Evolutionary conservation across 2,113 vertebrate species (phyloP).

Genomic region (Gadus macrocephalus): DNA sequence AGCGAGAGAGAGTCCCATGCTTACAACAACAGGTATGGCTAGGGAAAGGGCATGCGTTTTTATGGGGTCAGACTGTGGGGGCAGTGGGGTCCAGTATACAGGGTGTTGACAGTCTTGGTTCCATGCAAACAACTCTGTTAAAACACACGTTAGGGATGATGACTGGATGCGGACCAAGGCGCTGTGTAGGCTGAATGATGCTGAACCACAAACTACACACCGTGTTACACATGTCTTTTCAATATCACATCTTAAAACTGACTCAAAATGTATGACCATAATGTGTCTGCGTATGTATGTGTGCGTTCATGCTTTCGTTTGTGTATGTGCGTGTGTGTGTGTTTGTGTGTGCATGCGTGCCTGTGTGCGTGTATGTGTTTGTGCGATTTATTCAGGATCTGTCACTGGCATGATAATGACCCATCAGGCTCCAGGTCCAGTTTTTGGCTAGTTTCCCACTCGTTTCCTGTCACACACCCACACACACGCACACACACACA

Average conservation of each 20-base stretch:
- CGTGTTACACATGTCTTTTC: no score
- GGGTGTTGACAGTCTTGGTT: no score
- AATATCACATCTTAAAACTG: no score
- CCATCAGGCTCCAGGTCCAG: slow-evolving; percentile 8
- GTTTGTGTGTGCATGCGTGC: not conserved
- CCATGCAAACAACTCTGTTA: no score
- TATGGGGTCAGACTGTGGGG: no score
- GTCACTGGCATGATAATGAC: slow-evolving; percentile 16
- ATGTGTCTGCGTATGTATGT: not conserved
- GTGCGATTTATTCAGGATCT: slow-evolving; percentile 12
- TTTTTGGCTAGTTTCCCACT: not conserved
- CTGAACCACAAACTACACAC: not conserved
- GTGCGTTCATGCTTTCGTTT: not conserved
- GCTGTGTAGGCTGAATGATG: no score
- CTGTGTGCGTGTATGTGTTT: slow-evolving; percentile 3
- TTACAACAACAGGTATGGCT: no score
- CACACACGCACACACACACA: slow-evolving; percentile 24
- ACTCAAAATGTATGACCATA: not conserved
- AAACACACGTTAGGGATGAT: no score
- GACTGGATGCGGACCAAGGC: no score
- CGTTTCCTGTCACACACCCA: slow-evolving; percentile 5
- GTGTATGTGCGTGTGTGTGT: slow-evolving; percentile 15
- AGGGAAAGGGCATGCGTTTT: no score
- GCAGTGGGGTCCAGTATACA: no score
- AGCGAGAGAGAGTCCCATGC: no score